A percentile compares a stretch with the other conserved stretches of the same genome.
Conservation (phyloP, 2,113 vertebrate species). For the Centropus unirufus region DNA sequence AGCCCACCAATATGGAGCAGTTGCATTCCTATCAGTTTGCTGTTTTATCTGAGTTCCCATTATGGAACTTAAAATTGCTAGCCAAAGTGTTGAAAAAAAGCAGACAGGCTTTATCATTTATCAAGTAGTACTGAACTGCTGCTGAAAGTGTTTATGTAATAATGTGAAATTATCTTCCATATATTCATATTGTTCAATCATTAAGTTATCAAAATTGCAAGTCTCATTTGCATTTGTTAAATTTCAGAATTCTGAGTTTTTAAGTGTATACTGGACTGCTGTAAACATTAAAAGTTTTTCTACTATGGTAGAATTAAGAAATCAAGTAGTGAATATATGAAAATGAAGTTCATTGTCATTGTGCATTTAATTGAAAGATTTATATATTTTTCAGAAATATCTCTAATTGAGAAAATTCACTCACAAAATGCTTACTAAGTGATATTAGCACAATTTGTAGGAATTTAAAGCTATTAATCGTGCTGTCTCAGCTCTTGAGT, state of each 20-base stretch:
- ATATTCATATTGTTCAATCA: not conserved
- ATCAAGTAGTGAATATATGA: not conserved
- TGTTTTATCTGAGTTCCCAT: not conserved
- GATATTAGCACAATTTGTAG: not conserved
- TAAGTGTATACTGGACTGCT: not conserved
- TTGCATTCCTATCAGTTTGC: not conserved
- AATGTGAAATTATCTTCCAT: not conserved
- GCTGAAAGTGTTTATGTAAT: not conserved
- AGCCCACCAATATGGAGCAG: not conserved
- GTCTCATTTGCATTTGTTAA: not conserved
- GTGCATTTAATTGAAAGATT: not conserved
- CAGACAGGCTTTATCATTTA: not conserved
- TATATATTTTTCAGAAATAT: not conserved
- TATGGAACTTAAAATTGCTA: not conserved
- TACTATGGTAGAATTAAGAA: not conserved
- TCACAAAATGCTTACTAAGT: not conserved
- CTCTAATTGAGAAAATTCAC: not conserved
- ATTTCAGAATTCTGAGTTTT: not conserved
- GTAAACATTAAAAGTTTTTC: not conserved
- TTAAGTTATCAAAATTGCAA: not conserved
- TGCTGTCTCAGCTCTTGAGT: not conserved
- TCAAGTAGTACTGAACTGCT: not conserved
- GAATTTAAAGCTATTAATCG: conserved; percentile 5
- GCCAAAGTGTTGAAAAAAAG: not conserved
- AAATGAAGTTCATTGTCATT: not conserved